Base-by-base conservation (phyloP, 1,140 invertebrate genomes). In the Drosophila elegans region DNA sequence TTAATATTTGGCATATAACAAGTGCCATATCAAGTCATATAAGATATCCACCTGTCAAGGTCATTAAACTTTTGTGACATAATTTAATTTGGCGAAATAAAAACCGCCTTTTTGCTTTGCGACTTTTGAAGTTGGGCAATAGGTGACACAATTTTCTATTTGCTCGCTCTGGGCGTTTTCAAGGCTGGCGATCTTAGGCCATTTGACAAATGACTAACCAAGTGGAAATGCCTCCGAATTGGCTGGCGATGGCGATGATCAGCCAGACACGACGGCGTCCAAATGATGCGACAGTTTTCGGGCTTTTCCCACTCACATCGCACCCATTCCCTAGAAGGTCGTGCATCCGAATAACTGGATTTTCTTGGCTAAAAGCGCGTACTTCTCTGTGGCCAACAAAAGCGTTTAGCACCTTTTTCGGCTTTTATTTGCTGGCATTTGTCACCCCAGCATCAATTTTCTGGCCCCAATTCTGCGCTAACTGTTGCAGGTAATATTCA, bases 181-280 rank as follows among this genome's bases (percentile, higher is more conserved):
- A 82, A 82, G 79, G 79, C 53, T 74, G 41, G 52, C n/a, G 48
- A 76, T 60, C 56, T 66, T 21, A 32, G 52, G 61, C 66, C 54
- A 76, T 72, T 89, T 89, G 52, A 72, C 84, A 89, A 75, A 69
- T 89, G 84, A 89, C 80, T 89, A 84, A 75, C 84, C 84, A 89
- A 71, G 84, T 89, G 84, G 72, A 88, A 88, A 88, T 88, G 63
- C 41, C 67, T 32, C 32, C 59, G 53, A 78, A 71, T 60, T 27
- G 5, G 25, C 55, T 64, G 39, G 39, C 52, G 60, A 71, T 64
- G 39, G 39, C 52, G 60, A 71, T 59, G 71, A 66, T 80, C 74
- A 78, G 55, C 63, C 64, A 80, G 69, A 69, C 76, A 78, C 78
- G 69, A 60, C 66, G 69, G 66, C 32, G 45, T 48, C 64, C 42